Percentiles rank a stretch among this genome's conserved stretches.
phyloP scores from a whole-genome alignment of 2,888 invertebrate species.

The Calliopum simillimum region DNA sequence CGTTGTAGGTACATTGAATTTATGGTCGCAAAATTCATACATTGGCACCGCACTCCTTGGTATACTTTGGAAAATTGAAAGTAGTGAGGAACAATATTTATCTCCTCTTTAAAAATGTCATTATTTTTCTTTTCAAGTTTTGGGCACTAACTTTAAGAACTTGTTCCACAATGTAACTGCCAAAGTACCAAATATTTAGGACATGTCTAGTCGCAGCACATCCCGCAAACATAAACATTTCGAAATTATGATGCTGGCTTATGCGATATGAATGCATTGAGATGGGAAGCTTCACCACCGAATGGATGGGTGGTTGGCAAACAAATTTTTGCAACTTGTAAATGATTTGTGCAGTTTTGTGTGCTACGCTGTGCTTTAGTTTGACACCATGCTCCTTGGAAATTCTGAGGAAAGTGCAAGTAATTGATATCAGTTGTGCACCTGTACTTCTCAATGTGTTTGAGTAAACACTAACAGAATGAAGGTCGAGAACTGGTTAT shows the following conservation, averaged over 20 bases:
- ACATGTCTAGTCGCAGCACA: conserved; percentile 56
- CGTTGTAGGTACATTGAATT: no score
- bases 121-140: conserved; percentile 23
- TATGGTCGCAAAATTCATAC: no score
- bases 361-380: background rate
- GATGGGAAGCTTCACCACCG: background rate
- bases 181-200: conserved; percentile 30
- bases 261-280: conserved; percentile 50
- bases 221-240: conserved; percentile 61
- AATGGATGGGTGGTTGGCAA: conserved; percentile 20
- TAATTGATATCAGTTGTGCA: no score
- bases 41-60: no score
- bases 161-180: conserved; percentile 3
- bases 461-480: background rate
- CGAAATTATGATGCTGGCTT: conserved; percentile 58
- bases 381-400: background rate
- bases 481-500: no score
- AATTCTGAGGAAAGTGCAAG: background rate
- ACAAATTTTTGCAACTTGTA: conserved; percentile 59
- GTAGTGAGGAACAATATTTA: background rate
- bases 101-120: background rate
- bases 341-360: conserved; percentile 61
- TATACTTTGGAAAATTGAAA: no score
- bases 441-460: background rate
- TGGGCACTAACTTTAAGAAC: background rate